Evolutionary conservation across 2,113 vertebrate genomes (phyloP).

Genomic region (Clupea harengus): DNA sequence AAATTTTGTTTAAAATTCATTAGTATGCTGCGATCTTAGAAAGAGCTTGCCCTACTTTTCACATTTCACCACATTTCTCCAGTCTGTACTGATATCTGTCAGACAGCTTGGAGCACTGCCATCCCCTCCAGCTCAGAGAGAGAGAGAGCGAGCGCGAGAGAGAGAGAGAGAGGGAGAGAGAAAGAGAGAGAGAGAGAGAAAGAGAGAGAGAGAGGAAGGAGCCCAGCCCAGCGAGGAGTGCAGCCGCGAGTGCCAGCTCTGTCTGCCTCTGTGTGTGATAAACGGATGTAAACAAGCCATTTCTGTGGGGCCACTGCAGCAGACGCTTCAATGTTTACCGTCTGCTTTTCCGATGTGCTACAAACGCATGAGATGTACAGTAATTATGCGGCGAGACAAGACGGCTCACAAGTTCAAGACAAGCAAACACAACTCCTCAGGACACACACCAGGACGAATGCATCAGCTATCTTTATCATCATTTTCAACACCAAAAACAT

Average conservation of each 20-base stretch:
- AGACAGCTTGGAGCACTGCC: conserved; percentile 16
- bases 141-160: background rate
- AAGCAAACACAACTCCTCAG: background rate
- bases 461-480: background rate
- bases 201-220: background rate
- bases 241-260: background rate
- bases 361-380: background rate
- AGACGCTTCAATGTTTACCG: background rate
- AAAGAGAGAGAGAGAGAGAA: background rate
- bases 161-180: background rate
- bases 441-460: background rate
- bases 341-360: background rate
- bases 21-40: conserved; percentile 7
- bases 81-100: background rate
- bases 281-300: conserved; percentile 11
- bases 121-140: background rate
- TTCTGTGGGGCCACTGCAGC: background rate
- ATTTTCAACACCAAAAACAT: conserved; percentile 1
- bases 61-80: conserved; percentile 19
- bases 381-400: background rate
- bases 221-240: background rate
- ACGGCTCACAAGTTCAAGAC: background rate
- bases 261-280: conserved; percentile 5
- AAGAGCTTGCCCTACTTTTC: conserved; percentile 12
- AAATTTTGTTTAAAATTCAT: conserved; percentile 12